A percentile compares a stretch with the other conserved stretches of the same genome.
Conservation (phyloP, 2,113 vertebrate species). For the Greenwoodochromis staneri region DNA sequence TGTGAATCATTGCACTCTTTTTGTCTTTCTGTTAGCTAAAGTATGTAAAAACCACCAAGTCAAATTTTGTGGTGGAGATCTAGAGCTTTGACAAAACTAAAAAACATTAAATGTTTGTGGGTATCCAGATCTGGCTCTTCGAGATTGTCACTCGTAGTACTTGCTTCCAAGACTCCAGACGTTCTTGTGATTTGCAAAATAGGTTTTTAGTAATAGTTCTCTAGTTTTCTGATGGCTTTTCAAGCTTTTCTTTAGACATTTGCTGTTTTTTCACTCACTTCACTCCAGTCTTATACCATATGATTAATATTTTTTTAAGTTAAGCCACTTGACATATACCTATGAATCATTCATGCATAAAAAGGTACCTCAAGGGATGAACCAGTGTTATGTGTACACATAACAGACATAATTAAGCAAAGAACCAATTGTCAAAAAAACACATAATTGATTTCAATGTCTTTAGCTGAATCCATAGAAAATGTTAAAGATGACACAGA, state of each 20-base stretch:
- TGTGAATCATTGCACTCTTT: neutral
- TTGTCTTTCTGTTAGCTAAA: neutral
- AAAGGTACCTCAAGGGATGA: neutral
- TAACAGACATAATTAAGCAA: neutral
- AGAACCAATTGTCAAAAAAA: neutral
- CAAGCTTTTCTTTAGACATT: neutral
- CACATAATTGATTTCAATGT: neutral
- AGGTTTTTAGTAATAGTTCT: neutral
- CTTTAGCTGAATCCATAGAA: neutral
- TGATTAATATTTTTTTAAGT: neutral
- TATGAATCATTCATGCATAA: neutral
- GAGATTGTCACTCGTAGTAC: neutral
- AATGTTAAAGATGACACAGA: neutral
- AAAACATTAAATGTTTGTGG: neutral
- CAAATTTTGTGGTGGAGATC: neutral
- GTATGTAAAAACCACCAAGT: neutral
- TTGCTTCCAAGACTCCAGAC: neutral
- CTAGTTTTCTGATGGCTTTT: neutral
- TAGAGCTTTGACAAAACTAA: neutral
- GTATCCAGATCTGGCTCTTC: neutral
- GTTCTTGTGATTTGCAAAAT: neutral
- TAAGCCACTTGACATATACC: neutral
- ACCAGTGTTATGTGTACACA: neutral
- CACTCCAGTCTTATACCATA: neutral
- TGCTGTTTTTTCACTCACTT: neutral